These are phyloP conservation scores for Cerastis leucographa DNA, from an alignment of 2,888 invertebrate species.

Conservation along the genomic window DNA sequence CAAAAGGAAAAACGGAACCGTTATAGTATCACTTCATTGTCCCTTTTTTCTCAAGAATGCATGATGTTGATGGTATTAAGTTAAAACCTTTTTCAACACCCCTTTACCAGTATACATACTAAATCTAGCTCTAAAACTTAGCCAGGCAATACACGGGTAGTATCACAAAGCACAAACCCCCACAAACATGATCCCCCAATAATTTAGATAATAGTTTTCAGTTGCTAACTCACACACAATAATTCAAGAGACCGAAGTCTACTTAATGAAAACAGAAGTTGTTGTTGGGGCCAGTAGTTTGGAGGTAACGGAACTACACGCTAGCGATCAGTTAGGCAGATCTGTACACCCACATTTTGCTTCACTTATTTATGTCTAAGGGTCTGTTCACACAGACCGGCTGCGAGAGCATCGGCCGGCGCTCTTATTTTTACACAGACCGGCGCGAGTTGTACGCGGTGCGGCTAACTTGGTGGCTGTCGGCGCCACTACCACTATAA, in stretches of 20 bases:
- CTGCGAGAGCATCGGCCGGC: too few species aligned
- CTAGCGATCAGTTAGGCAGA: neutral
- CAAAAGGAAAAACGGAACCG: neutral
- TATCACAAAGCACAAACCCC: slow-evolving; percentile 8
- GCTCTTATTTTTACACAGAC: too few species aligned
- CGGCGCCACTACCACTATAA: too few species aligned
- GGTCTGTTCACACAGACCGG: too few species aligned
- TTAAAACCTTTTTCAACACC: neutral
- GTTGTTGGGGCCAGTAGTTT: slow-evolving; percentile 18
- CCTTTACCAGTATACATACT: neutral
- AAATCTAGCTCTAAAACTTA: slow-evolving; percentile 6
- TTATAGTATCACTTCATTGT: neutral
- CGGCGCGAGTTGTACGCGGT: too few species aligned
- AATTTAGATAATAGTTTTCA: slow-evolving; percentile 63
- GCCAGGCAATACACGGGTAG: neutral
- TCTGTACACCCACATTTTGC: too few species aligned
- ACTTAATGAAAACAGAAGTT: slow-evolving; percentile 65
- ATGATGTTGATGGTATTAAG: neutral
- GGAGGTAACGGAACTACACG: neutral
- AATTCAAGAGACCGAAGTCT: slow-evolving; percentile 62
- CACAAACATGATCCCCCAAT: slow-evolving; percentile 56
- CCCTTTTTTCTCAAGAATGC: neutral
- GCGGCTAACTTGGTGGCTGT: too few species aligned
- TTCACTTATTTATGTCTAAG: too few species aligned
- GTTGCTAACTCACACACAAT: slow-evolving; percentile 61